Evolutionary conservation across 2,113 vertebrate species (phyloP).

Genomic region (Cariama cristata): DNA sequence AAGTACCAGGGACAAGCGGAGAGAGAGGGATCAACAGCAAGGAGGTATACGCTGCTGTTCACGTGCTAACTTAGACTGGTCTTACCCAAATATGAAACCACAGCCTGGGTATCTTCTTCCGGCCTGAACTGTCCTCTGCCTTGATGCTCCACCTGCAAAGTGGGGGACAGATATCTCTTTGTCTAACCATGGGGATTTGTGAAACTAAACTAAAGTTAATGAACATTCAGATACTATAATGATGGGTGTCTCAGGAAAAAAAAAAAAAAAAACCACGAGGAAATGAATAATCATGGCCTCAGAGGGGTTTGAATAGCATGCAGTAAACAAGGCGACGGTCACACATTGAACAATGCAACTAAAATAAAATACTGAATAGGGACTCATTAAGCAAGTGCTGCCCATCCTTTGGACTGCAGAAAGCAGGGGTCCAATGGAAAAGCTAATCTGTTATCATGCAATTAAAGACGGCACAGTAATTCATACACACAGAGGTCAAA

Average conservation of each 20-base stretch:
- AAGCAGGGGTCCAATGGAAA: neutral
- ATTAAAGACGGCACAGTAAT: neutral
- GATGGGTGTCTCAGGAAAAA: neutral
- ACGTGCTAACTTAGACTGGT: neutral
- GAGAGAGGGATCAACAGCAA: neutral
- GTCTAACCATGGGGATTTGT: neutral
- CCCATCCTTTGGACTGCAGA: neutral
- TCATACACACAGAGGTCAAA: neutral
- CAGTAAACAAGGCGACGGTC: neutral
- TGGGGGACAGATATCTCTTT: neutral
- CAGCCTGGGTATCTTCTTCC: neutral
- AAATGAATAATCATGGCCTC: neutral
- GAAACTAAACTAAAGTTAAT: neutral
- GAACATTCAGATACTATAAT: neutral
- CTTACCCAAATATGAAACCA: neutral
- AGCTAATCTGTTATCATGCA: neutral
- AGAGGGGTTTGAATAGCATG: neutral
- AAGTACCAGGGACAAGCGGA: neutral
- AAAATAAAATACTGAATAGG: neutral
- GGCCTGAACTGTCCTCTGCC: neutral
- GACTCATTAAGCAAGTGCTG: neutral
- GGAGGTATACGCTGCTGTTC: neutral
- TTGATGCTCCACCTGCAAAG: neutral
- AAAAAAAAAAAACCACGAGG: fast-evolving
- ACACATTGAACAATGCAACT: neutral